phyloP scores from a whole-genome alignment of 1,140 invertebrate species.

The Portunus trituberculatus region DNA sequence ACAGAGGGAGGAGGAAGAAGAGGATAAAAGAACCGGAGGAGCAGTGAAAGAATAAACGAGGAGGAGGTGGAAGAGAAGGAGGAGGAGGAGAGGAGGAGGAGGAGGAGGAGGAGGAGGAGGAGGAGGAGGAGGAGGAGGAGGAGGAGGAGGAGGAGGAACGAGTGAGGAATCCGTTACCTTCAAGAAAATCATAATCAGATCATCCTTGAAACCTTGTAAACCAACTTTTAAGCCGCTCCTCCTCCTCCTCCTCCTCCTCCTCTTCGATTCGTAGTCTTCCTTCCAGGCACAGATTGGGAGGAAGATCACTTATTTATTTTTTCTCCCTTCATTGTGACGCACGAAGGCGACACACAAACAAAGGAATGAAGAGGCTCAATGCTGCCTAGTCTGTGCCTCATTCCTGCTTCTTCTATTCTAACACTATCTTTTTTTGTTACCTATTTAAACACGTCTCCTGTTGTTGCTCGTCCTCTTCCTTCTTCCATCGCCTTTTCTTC shows the following conservation, averaged over 20 bases:
- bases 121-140: not conserved
- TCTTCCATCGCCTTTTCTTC: not conserved
- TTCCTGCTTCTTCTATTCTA: not conserved
- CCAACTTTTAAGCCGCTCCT: not conserved
- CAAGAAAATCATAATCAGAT: not conserved
- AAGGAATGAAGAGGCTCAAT: not conserved
- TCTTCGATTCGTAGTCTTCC: not conserved
- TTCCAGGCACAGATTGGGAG: not conserved
- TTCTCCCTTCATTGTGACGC: not conserved
- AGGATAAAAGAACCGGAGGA: too few relatives aligned
- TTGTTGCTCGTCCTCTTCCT: not conserved
- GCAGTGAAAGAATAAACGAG: not conserved
- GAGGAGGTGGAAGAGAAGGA: not conserved
- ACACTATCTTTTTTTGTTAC: not conserved
- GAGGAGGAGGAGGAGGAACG: not conserved
- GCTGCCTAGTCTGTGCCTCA: not conserved
- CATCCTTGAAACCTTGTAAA: not conserved
- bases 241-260: not conserved
- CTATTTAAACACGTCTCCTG: not conserved
- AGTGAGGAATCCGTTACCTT: not conserved
- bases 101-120: not conserved
- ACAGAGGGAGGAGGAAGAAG: not conserved
- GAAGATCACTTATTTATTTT: not conserved
- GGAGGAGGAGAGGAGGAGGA: not conserved
- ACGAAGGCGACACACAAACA: not conserved